phyloP scores from a whole-genome alignment of 2,888 invertebrate genomes.

The Leptopilina myrica region DNA sequence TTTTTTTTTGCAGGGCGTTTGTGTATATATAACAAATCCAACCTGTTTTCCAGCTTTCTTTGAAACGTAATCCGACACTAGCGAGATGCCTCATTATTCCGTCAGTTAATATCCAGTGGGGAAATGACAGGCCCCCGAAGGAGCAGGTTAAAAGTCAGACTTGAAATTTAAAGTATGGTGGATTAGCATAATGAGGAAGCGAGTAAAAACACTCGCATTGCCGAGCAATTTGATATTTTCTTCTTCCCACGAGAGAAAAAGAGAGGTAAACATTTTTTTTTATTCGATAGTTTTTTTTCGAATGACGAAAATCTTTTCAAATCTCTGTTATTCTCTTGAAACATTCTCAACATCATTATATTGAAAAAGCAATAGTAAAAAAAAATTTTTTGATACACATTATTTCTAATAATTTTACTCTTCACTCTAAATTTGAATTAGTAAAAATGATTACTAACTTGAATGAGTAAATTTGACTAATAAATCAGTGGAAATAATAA shows the following conservation, averaged over 20 bases:
- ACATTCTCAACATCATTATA: too few species aligned
- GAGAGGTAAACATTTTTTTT: background rate
- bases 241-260: constrained; percentile 27
- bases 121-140: constrained; percentile 60
- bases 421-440: too few species aligned
- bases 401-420: too few species aligned
- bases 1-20: background rate
- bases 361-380: too few species aligned
- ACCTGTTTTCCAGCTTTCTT: constrained; percentile 59
- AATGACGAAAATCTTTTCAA: background rate
- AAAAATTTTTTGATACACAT: too few species aligned
- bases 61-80: constrained; percentile 61
- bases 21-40: constrained; percentile 38
- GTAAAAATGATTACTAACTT: too few species aligned
- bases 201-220: constrained; percentile 26
- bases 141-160: constrained; percentile 59
- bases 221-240: constrained; percentile 36
- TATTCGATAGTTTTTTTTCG: constrained; percentile 24
- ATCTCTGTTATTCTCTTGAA: background rate
- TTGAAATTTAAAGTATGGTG: constrained; percentile 57
- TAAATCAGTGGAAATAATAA: too few species aligned
- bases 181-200: constrained; percentile 63
- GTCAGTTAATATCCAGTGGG: constrained; percentile 59
- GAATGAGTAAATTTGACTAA: too few species aligned
- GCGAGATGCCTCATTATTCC: constrained; percentile 63